Evolutionary conservation across 2,797 vertebrate genomes (phyloP), one percentile per base, ranked within the genome.

Genomic region (Oophaga sylvatica): DNA sequence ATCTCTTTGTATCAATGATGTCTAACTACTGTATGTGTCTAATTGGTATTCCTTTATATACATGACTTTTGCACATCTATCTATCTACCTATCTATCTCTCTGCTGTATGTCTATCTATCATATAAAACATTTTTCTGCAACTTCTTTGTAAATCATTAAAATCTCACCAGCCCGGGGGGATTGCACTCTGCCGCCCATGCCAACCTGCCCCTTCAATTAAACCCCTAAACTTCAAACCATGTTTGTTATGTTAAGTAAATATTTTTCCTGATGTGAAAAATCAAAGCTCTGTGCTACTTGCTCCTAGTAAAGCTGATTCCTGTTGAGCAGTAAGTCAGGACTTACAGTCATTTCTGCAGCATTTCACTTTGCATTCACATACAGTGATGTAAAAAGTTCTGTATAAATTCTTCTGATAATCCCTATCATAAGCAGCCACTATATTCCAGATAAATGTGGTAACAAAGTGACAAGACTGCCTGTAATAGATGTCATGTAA

Each of bases 251-350:
- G 88, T 77, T 67, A 91, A 92, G 86, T 85, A 92, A 93, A 90
- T 87, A 86, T 91, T 93, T 91, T 92, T 90, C 92, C 91, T 93
- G 89, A 92, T 92, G 91, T 90, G 89, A 93, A 92, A 77, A 92
- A 92, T 93, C 90, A 93, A 93, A 92, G 91, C 91, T 89, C 79
- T 90, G 26, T 90, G 91, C 90, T 87, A 89, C 92, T 93, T 92
- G 89, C 87, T 80, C 90, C 88, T 91, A 91, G 87, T 91, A 89
- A 91, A 90, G 91, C 89, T 88, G 88, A 92, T 87, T 93, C 90
- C 90, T 90, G 89, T 90, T 88, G 93, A 93, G 91, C 92, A 93
- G 88, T 90, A 92, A 91, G 77, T 88, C 89, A 83, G 92, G 91
- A 92, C 89, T 92, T 93, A 93, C 59, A 90, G 81, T 86, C 91